Base-by-base conservation (phyloP, 2,113 vertebrate genomes). In the Pelecanoides urinatrix region DNA sequence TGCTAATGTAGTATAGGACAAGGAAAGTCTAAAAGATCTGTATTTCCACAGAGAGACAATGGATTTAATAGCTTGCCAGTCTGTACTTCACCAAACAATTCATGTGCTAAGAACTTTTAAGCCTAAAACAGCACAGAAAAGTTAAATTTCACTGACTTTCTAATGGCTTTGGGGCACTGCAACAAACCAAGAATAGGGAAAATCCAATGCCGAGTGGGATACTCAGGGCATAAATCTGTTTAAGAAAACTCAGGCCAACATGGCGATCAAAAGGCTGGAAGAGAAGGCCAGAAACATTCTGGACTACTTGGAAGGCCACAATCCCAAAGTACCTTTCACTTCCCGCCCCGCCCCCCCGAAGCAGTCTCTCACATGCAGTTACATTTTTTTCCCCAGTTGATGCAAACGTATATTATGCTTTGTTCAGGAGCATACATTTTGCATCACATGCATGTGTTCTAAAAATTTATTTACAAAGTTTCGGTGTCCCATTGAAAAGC, bases 211-310 rank as follows among this genome's bases (percentile, higher is more conserved):
- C 47, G n/a, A 90, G 42, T 17, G 22, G 19, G 13, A 50, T 27
- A 61, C 16, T 47, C 1, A 0, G 27, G 47, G 5, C 3, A 3
- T 6, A 5, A 34, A 58, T 47, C 47, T 47, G 9, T 26, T 86
- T 18, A 50, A 61, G 38, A 65, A 72, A 73, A 61, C 19, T 73
- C 34, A 62, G 61, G 29, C 25, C 55, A 84, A 63, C 12, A 79
- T 47, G 27, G 23, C 40, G 49, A 63, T 62, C 14, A 83, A 47
- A 45, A 84, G 27, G 14, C 36, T 73, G 23, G 32, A 74, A 67
- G 40, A 81, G 8, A 52, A 34, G 13, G 40, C 19, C 65, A 73
- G 59, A 83, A 94, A 47, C 13, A 36, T 66, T 77, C 34, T 30
- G 13, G 26, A 45, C 52, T 42, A 40, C 26, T 87, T 40, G 30